Conservation (phyloP, 2,888 invertebrate genomes). For the Brassicogethes aeneus region DNA sequence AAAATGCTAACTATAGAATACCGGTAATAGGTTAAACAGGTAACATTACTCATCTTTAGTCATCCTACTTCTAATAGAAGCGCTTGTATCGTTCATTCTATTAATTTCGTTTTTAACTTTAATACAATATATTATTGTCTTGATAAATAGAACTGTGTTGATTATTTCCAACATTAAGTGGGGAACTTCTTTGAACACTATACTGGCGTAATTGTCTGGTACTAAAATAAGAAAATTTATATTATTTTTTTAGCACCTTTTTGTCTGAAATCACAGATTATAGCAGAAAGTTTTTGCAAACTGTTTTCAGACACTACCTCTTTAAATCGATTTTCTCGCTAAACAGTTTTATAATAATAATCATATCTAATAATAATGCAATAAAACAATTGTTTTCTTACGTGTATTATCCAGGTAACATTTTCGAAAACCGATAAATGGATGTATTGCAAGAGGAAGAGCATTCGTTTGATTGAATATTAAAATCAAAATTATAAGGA, state of each 20-base stretch:
- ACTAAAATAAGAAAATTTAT: constrained; percentile 15
- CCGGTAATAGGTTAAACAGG: constrained; percentile 8
- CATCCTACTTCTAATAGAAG: constrained; percentile 44
- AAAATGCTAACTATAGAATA: too few relatives aligned
- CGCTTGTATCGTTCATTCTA: constrained; percentile 51
- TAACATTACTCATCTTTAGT: constrained; percentile 39
- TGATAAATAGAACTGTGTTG: constrained; percentile 59
- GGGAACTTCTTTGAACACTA: constrained; percentile 39
- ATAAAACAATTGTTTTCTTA: too few relatives aligned
- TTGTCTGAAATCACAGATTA: too few relatives aligned
- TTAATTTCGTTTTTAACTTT: constrained; percentile 67
- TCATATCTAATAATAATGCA: too few relatives aligned
- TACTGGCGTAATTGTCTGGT: constrained; percentile 22
- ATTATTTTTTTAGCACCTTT: too few relatives aligned
- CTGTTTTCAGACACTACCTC: not conserved
- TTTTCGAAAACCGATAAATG: constrained; percentile 50
- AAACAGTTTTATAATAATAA: too few relatives aligned
- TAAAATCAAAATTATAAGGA: constrained; percentile 48
- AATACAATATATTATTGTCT: constrained; percentile 62
- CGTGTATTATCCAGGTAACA: constrained; percentile 60
- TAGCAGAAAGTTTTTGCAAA: not conserved
- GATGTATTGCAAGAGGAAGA: constrained; percentile 44
- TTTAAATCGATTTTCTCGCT: too few relatives aligned
- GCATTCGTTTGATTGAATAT: constrained; percentile 46
- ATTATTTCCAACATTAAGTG: constrained; percentile 53